Conservation (phyloP, 2,888 invertebrate species). For the Mythimna impura region DNA sequence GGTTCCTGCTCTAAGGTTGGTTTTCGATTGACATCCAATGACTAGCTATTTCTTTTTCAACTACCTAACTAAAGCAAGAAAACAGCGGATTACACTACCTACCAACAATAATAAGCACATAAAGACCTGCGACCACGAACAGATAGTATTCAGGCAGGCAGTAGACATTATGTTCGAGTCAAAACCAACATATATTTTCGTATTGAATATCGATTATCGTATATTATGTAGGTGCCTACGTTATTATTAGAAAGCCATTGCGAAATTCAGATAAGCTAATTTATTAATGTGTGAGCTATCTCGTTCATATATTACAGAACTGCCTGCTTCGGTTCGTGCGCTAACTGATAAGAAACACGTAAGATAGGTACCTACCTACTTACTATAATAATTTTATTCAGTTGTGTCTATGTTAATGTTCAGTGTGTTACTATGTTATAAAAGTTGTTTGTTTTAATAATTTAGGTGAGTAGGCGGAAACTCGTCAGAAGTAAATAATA, state of each 20-base stretch:
- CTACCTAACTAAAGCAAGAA: background rate
- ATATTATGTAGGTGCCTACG: background rate
- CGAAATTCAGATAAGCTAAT: constrained; percentile 47
- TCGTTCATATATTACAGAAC: constrained; percentile 25
- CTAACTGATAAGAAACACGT: constrained; percentile 52
- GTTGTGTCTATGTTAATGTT: constrained; percentile 54
- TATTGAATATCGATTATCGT: background rate
- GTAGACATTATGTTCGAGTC: background rate
- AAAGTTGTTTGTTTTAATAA: constrained; percentile 21
- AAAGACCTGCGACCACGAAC: no score
- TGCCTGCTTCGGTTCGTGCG: constrained; percentile 13
- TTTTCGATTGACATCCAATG: constrained; percentile 7
- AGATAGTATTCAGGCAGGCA: no score
- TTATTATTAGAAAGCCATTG: constrained; percentile 22
- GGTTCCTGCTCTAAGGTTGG: rapidly evolving
- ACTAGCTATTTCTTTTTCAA: constrained; percentile 18
- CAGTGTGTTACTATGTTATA: constrained; percentile 49
- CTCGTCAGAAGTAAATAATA: background rate
- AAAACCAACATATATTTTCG: background rate
- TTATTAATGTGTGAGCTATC: constrained; percentile 44
- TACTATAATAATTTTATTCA: constrained; percentile 36
- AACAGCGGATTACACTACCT: background rate
- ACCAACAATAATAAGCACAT: no score
- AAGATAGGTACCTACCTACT: constrained; percentile 21
- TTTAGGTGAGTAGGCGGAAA: constrained; percentile 53